Conservation (phyloP, 2,888 invertebrate species). For the Nephrocerus scutellatus region DNA sequence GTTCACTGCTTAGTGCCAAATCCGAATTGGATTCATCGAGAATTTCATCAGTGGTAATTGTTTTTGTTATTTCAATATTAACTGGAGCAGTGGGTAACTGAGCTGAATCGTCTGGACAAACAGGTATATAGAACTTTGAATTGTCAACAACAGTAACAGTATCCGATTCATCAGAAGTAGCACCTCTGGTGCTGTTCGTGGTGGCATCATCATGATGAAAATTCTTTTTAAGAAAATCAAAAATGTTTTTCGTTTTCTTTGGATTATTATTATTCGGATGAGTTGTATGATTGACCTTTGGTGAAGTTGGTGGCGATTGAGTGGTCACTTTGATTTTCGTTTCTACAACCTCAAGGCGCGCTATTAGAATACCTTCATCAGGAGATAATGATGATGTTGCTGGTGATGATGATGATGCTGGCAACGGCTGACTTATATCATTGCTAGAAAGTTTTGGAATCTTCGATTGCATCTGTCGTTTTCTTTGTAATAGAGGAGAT, state of each 20-base stretch:
- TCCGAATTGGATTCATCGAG: constrained; percentile 38
- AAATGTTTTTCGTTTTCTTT: constrained; percentile 45
- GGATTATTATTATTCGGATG: too few relatives aligned
- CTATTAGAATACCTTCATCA: constrained; percentile 35
- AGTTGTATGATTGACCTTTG: constrained; percentile 23
- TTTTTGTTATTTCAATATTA: constrained; percentile 42
- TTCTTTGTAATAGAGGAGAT: constrained; percentile 14
- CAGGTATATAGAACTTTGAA: constrained; percentile 41
- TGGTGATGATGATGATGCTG: constrained; percentile 2
- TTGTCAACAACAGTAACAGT: constrained; percentile 36
- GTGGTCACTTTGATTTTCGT: constrained; percentile 43
- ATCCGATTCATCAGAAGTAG: constrained; percentile 31
- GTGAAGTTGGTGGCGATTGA: constrained; percentile 35
- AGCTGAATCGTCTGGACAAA: constrained; percentile 19
- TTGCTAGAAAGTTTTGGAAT: too few relatives aligned
- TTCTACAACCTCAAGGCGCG: constrained; percentile 40
- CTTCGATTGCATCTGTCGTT: too few relatives aligned
- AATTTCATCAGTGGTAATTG: constrained; percentile 40
- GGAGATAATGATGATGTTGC: too few relatives aligned
- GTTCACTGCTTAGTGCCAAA: constrained; percentile 38
- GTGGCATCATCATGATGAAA: constrained; percentile 35
- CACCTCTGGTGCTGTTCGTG: too few relatives aligned
- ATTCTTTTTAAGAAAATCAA: constrained; percentile 47
- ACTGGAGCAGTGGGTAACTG: constrained; percentile 38
- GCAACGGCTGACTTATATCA: constrained; percentile 15